Evolutionary conservation across 1,140 invertebrate genomes (phyloP).

Genomic region (Aethina tumida): DNA sequence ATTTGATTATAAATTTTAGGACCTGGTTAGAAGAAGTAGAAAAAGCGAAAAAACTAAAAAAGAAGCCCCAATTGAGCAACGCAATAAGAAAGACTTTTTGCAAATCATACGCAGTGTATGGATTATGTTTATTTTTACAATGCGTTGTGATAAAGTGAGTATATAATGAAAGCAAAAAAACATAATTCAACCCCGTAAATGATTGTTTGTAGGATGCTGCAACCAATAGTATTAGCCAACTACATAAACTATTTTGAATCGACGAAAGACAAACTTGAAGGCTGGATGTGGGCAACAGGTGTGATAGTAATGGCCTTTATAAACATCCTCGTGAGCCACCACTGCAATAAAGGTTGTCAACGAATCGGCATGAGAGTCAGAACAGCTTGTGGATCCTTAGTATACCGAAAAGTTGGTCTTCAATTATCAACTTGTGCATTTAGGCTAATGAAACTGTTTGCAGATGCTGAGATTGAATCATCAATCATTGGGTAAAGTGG

Average conservation of each 20-base stretch:
- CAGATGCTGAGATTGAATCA: slow-evolving; percentile 27
- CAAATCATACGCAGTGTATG: slow-evolving; percentile 22
- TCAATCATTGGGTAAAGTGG: slow-evolving; percentile 36
- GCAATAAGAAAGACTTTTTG: slow-evolving; percentile 36
- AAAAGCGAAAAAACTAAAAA: slow-evolving; percentile 21
- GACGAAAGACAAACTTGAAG: slow-evolving; percentile 19
- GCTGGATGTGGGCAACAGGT: slow-evolving; percentile 38
- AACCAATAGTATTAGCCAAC: slow-evolving; percentile 23
- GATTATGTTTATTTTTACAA: slow-evolving; percentile 26
- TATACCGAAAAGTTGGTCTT: slow-evolving; percentile 44
- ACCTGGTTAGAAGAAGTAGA: slow-evolving; percentile 42
- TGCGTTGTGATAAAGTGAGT: slow-evolving; percentile 26
- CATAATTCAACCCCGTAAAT: not conserved
- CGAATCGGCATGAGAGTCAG: slow-evolving; percentile 44
- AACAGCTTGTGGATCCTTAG: slow-evolving; percentile 42
- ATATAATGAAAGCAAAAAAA: not conserved
- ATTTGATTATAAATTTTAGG: slow-evolving; percentile 52
- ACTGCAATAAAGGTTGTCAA: slow-evolving; percentile 34
- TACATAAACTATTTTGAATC: slow-evolving; percentile 38
- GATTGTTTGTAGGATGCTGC: slow-evolving; percentile 20
- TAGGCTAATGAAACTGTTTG: slow-evolving; percentile 16
- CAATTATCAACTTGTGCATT: slow-evolving; percentile 28
- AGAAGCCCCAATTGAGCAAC: slow-evolving; percentile 20
- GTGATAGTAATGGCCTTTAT: slow-evolving; percentile 37
- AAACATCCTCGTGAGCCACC: slow-evolving; percentile 36